Evolutionary conservation across 1,140 invertebrate genomes (phyloP), one percentile per base, ranked within the genome.

Genomic region (Streblospio benedicti): DNA sequence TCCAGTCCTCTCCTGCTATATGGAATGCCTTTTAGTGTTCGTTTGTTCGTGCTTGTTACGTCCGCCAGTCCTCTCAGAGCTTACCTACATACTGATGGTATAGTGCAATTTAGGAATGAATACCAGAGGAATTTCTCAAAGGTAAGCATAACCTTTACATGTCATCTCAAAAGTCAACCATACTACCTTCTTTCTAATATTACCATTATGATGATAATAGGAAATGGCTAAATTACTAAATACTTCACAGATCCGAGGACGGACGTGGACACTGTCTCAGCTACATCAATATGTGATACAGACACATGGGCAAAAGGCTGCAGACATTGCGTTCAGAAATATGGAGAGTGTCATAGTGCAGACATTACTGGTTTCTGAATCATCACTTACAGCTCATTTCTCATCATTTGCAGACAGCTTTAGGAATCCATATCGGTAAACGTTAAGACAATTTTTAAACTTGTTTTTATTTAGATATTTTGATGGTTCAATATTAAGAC

Each of bases 61-160:
- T 74, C 72, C 4, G 20, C 69, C 28, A 31, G 60, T 30, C 72
- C 72, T 31, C 62, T 74, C 9, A 47, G 71, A 38, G 66, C 67
- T 20, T 71, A 70, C 59, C 43, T 73, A 5, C 67, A 71, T 54
- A 58, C 63, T 1, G 65, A 73, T 47, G 72, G 71, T 4, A 30
- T 71, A 14, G 68, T 73, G 0, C 56, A 65, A 51, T 67, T 68
- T 44, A 57, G 69, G 4, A 59, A 69, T 20, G 63, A 66, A 27
- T 32, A 65, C 38, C 54, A 59, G 41, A 62, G 62, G 20, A 62
- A 63, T 28, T 69, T 65, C 55, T 55, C 61, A 44, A 71, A 69
- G 64, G 68, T 71, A 56, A 44, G 50, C n/a, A n/a, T n/a, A n/a
- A n/a, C n/a, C n/a, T n/a, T n/a, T n/a, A n/a, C n/a, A n/a, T n/a